A percentile compares a stretch with the other conserved stretches of the same genome.
Conservation (phyloP, 2,888 invertebrate species). For the Uloborus plumipes region DNA sequence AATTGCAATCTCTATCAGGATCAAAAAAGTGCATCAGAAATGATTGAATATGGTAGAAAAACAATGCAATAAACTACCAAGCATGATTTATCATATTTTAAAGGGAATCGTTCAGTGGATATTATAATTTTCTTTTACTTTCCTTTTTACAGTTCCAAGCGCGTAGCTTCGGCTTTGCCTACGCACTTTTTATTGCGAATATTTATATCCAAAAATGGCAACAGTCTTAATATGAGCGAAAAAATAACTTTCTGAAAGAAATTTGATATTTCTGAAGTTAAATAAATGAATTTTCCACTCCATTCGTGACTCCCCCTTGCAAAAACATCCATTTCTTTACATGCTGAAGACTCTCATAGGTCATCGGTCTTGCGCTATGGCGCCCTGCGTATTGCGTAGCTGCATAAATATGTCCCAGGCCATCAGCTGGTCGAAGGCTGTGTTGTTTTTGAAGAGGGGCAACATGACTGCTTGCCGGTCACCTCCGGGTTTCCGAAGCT, state of each 20-base stretch:
- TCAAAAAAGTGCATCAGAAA: too few relatives aligned
- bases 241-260: not conserved
- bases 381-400: conserved; percentile 62
- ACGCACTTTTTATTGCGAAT: not conserved
- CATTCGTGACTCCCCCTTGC: not conserved
- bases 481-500: conserved; percentile 38
- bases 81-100: too few relatives aligned
- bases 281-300: not conserved
- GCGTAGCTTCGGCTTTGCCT: too few relatives aligned
- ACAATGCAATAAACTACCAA: too few relatives aligned
- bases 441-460: conserved; percentile 45
- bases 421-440: conserved; percentile 58
- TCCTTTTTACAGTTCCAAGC: too few relatives aligned
- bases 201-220: not conserved
- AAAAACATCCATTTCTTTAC: not conserved
- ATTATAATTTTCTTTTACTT: too few relatives aligned
- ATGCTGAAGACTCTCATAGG: conserved; percentile 30
- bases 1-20: too few relatives aligned
- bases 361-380: conserved; percentile 63
- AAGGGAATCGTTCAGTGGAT: too few relatives aligned
- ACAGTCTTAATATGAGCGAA: not conserved
- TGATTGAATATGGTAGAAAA: too few relatives aligned
- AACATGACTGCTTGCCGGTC: conserved; percentile 56
- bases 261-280: not conserved
- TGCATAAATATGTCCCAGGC: conserved; percentile 61